A percentile compares a stretch with the other conserved stretches of the same genome.
phyloP scores from a whole-genome alignment of 2,797 vertebrate genomes.

The Xenops minutus region DNA sequence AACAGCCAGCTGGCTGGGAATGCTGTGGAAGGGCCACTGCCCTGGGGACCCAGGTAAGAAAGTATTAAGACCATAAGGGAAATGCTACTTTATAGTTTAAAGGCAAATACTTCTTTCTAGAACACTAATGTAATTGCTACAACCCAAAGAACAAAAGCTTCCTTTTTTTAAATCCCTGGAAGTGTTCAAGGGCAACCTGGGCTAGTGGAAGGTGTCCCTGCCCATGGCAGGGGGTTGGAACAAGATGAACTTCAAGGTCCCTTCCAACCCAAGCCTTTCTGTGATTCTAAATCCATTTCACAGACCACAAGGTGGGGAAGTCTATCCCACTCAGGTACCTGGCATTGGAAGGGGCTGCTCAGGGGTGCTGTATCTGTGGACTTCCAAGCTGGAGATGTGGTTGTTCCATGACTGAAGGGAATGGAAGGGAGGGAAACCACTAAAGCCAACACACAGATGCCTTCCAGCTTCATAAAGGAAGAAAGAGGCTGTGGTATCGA shows the following conservation, averaged over 20 bases:
- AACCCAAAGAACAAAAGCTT: not conserved
- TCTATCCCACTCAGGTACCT: not conserved
- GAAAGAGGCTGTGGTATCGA: not conserved
- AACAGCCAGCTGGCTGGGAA: accelerated
- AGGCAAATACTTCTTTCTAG: not conserved
- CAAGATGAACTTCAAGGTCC: not conserved
- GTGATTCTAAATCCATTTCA: not conserved
- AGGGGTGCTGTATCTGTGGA: not conserved
- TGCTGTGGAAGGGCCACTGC: not conserved
- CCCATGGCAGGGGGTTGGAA: not conserved
- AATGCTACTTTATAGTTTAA: not conserved
- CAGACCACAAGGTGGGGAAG: not conserved
- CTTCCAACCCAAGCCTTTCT: not conserved
- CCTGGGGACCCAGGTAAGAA: not conserved
- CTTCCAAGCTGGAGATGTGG: not conserved
- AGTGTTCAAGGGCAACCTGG: not conserved
- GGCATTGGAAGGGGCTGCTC: not conserved
- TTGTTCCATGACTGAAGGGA: not conserved
- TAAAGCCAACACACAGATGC: not conserved
- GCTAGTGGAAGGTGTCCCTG: not conserved
- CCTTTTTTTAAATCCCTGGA: not conserved
- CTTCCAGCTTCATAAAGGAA: not conserved
- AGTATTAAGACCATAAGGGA: accelerated
- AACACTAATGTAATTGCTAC: not conserved
- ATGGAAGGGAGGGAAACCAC: not conserved